Conservation (phyloP, 2,888 invertebrate species). For the Electrophaes corylata region DNA sequence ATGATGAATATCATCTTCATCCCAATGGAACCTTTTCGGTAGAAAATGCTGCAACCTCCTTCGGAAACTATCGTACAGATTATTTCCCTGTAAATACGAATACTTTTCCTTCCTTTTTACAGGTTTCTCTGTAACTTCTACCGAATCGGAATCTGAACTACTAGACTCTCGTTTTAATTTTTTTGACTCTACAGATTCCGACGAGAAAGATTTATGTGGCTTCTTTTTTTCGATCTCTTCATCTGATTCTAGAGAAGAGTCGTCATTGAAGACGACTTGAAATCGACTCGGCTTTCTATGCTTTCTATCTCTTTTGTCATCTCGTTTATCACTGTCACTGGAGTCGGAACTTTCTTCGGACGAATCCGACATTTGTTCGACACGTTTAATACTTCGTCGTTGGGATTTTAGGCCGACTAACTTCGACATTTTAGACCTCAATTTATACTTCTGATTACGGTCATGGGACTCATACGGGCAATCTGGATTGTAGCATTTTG, state of each 20-base stretch:
- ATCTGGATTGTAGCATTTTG: conserved; percentile 12
- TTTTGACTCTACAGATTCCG: conserved; percentile 1
- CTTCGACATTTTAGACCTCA: not conserved
- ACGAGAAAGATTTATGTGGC: not conserved
- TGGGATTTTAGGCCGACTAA: not conserved
- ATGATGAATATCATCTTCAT: conserved; percentile 46
- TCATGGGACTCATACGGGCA: conserved; percentile 1
- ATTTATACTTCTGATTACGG: not conserved
- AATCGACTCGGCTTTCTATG: conserved; percentile 10
- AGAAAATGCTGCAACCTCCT: conserved; percentile 49
- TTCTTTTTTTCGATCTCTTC: not conserved
- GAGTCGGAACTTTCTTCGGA: not conserved
- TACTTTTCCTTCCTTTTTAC: conserved; percentile 23
- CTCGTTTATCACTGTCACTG: not conserved
- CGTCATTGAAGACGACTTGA: conserved; percentile 10
- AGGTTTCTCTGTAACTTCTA: conserved; percentile 19
- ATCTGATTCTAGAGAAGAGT: conserved; percentile 5
- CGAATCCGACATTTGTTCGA: not conserved
- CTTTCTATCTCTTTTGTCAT: not conserved
- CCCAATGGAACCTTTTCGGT: conserved; percentile 65
- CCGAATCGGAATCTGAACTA: not conserved
- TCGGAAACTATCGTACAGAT: conserved; percentile 36
- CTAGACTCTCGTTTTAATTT: not conserved
- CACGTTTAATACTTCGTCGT: not conserved
- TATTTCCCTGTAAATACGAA: conserved; percentile 32